Conservation (phyloP, 2,888 invertebrate species). For the Diadegma fenestrale region DNA sequence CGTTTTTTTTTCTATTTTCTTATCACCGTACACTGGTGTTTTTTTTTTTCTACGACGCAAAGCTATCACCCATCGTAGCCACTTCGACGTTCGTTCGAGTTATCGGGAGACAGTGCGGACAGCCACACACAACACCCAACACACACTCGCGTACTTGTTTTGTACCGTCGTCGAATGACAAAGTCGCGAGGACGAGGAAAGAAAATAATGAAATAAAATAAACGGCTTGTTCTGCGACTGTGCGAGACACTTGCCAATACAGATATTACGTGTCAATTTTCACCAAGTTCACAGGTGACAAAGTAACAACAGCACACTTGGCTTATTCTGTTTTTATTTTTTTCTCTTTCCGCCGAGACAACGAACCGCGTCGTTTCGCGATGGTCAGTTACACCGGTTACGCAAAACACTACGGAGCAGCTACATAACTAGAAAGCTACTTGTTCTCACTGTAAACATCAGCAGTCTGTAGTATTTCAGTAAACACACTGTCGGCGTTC, state of each 20-base stretch:
- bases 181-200: not conserved
- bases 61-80: constrained; percentile 47
- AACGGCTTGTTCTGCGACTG: constrained; percentile 57
- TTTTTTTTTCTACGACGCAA: constrained; percentile 44
- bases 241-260: constrained; percentile 48
- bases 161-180: constrained; percentile 9
- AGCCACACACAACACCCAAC: not conserved
- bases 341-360: not conserved
- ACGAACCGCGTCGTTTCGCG: constrained; percentile 10
- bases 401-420: constrained; percentile 16
- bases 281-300: not conserved
- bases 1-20: not conserved
- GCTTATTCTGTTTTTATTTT: not conserved
- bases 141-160: not conserved
- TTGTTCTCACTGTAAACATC: constrained; percentile 28
- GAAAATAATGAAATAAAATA: constrained; percentile 16
- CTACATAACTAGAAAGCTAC: constrained; percentile 28
- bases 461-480: constrained; percentile 1
- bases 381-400: constrained; percentile 26
- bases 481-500: constrained; percentile 27
- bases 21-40: not conserved
- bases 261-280: constrained; percentile 1
- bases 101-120: constrained; percentile 24
- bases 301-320: not conserved
- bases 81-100: constrained; percentile 11